Conservation (phyloP, 2,888 invertebrate genomes). For the Ennomos fuscantarius region DNA sequence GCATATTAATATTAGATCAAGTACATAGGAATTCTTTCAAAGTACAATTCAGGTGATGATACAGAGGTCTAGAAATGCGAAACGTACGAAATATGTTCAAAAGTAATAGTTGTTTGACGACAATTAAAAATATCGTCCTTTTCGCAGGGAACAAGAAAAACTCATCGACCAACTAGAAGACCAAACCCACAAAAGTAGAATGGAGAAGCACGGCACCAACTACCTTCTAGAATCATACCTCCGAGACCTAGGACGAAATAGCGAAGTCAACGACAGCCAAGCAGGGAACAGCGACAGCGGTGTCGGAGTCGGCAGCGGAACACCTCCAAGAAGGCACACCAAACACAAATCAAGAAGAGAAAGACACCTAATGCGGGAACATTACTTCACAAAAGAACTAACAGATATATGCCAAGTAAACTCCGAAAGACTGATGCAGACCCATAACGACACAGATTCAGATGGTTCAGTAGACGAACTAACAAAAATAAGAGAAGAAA, state of each 20-base stretch:
- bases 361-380: conserved; percentile 81
- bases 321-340: conserved; percentile 81
- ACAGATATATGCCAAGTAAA: conserved; percentile 83
- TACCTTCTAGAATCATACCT: conserved; percentile 92
- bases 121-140: conserved; percentile 3
- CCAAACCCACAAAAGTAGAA: conserved; percentile 89
- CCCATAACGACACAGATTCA: conserved; percentile 78
- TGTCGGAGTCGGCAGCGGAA: conserved; percentile 88
- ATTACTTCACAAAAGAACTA: conserved; percentile 83
- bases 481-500: conserved; percentile 87
- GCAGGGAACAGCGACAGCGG: conserved; percentile 90
- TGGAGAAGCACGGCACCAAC: conserved; percentile 91
- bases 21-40: too few relatives aligned
- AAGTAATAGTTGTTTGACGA: too few relatives aligned
- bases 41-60: too few relatives aligned
- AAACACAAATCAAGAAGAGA: conserved; percentile 83
- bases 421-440: conserved; percentile 74
- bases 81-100: too few relatives aligned
- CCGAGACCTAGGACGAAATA: conserved; percentile 72
- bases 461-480: conserved; percentile 80
- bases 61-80: too few relatives aligned
- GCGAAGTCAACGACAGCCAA: conserved; percentile 81
- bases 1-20: too few relatives aligned
- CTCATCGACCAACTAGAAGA: conserved; percentile 92
- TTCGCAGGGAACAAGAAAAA: conserved; percentile 88